phyloP scores from a whole-genome alignment of 2,888 invertebrate genomes.

The Neoscelio sp. region DNA sequence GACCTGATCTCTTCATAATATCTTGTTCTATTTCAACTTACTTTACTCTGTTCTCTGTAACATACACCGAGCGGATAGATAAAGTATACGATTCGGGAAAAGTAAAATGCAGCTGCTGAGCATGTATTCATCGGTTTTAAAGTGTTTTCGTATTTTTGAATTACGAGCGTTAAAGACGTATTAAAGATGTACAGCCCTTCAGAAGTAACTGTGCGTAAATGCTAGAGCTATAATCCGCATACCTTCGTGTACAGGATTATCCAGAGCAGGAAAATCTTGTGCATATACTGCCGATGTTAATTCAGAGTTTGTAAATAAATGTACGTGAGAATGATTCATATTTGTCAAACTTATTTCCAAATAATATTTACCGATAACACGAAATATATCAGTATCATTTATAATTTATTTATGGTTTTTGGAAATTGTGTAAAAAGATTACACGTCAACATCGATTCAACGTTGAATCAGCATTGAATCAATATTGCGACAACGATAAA shows the following conservation, averaged over 20 bases:
- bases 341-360: too few species aligned
- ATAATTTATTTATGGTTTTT: too few species aligned
- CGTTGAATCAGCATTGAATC: too few species aligned
- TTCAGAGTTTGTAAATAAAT: slow-evolving; percentile 23
- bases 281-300: slow-evolving; percentile 23
- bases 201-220: slow-evolving; percentile 65
- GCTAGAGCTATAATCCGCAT: slow-evolving; percentile 60
- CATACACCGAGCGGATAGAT: slow-evolving; percentile 55
- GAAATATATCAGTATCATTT: too few species aligned
- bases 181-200: slow-evolving; percentile 62
- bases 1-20: slow-evolving; percentile 57
- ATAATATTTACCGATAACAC: too few species aligned
- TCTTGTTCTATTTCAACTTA: slow-evolving; percentile 57
- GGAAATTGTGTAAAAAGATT: too few species aligned
- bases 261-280: slow-evolving; percentile 22
- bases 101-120: slow-evolving; percentile 63
- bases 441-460: too few species aligned
- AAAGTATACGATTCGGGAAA: slow-evolving; percentile 59
- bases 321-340: not conserved
- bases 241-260: slow-evolving; percentile 59
- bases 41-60: slow-evolving; percentile 60
- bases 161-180: slow-evolving; percentile 69
- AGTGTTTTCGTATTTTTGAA: slow-evolving; percentile 74
- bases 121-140: slow-evolving; percentile 63
- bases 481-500: too few species aligned